Base-by-base conservation (phyloP, 2,797 vertebrate genomes). In the Typhlichthys eigenmanni region DNA sequence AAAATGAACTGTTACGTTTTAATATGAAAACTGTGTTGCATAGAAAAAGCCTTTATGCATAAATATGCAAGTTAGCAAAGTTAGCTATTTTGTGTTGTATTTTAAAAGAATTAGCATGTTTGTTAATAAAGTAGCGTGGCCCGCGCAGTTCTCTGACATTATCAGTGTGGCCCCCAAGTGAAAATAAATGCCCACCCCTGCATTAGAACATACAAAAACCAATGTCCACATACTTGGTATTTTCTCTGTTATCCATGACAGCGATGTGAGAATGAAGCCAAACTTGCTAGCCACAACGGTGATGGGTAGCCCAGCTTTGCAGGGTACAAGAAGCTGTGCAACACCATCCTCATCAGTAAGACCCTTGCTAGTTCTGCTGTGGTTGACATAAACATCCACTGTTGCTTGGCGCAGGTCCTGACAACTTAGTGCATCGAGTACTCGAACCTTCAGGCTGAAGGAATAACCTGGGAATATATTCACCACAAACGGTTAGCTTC, bases 361-460 rank as follows among this genome's bases (percentile, higher is more conserved):
- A 2, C 88, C 90, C 0, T 91, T 87, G 69, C 82, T 86, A 45
- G 90, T 91, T 74, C 86, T 89, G 0, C 87, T 94, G 88, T 95
- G 90, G 89, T 96, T 95, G 14, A 95, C 80, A 79, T 94, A 97
- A 62, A 97, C 89, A 53, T 96, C 92, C 5, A 98, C 94, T 12
- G 74, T 66, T 0, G 92, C 94, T 57, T 88, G 85, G 34, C 1
- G 86, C 71, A 98, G 78, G 61, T 84, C 82, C 71, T 92, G 93
- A 16, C 84, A 92, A 58, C 88, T 95, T 85, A 93, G 83, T 52
- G 84, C 62, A 66, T 95, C 93, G 16, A 85, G 93, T 55, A 97
- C 94, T 80, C 94, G 94, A 34, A 97, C 92, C 85, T 93, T 95
- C n/a, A 97, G 83, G 0, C 77, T 89, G 65, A 96, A 96, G 45